phyloP scores from a whole-genome alignment of 2,888 invertebrate genomes.

The Ariolimax columbianus region DNA sequence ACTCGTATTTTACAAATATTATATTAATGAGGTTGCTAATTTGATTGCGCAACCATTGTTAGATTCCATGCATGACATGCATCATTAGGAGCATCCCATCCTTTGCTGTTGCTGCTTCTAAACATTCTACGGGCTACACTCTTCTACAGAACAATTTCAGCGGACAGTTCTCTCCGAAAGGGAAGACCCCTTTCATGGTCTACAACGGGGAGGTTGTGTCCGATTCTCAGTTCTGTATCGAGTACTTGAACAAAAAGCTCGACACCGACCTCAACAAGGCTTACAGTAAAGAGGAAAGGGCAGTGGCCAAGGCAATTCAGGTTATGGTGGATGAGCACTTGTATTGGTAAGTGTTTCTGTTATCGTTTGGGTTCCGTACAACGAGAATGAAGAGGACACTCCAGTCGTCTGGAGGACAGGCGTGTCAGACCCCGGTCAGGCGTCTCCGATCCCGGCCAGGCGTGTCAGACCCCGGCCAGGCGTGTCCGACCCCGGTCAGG shows the following conservation, averaged over 20 bases:
- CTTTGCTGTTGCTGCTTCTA: not conserved
- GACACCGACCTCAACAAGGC: constrained; percentile 65
- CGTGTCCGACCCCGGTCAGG: too few relatives aligned
- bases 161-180: constrained; percentile 68
- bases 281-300: constrained; percentile 64
- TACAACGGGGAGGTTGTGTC: constrained; percentile 71
- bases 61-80: too few relatives aligned
- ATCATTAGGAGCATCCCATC: not conserved
- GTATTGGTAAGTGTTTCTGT: constrained; percentile 65
- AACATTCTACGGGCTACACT: not conserved
- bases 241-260: constrained; percentile 70
- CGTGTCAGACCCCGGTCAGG: too few relatives aligned
- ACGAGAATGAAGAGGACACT: too few relatives aligned
- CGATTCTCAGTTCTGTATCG: constrained; percentile 74
- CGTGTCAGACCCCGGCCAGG: not conserved
- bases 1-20: too few relatives aligned
- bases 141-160: constrained; percentile 63
- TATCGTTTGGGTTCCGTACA: too few relatives aligned
- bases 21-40: too few relatives aligned
- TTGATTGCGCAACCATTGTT: too few relatives aligned
- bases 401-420: too few relatives aligned
- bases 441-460: too few relatives aligned
- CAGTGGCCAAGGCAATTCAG: constrained; percentile 67
- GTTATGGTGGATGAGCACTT: constrained; percentile 75
- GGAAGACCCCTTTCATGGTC: constrained; percentile 74